Conservation (phyloP, 2,797 vertebrate genomes). For the Coilia nasus region DNA sequence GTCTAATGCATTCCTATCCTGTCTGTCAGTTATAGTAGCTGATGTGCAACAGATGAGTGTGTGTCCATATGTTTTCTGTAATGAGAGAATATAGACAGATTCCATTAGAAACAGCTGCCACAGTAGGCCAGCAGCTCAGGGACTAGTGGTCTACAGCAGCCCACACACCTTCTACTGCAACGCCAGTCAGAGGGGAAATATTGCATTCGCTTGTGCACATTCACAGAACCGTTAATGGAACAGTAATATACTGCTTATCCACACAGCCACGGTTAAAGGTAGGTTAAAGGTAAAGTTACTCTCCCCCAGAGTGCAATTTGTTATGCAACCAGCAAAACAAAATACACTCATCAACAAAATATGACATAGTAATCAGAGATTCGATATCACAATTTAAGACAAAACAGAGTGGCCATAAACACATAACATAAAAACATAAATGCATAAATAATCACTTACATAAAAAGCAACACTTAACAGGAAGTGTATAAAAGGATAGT, state of each 20-base stretch:
- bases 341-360: no score
- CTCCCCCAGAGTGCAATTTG: no score
- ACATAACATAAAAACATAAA: no score
- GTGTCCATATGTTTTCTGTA: conserved; percentile 73
- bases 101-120: conserved; percentile 77
- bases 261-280: neutral
- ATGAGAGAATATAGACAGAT: conserved; percentile 75
- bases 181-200: neutral
- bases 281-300: no score
- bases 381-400: no score
- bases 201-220: neutral
- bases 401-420: no score
- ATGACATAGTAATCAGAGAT: no score
- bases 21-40: conserved; percentile 66
- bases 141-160: neutral
- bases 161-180: neutral
- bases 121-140: conserved; percentile 76
- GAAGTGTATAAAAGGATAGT: no score
- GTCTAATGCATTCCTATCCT: neutral
- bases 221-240: neutral
- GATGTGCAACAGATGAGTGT: conserved; percentile 79
- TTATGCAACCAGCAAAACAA: no score
- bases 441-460: no score
- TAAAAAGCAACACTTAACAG: no score
- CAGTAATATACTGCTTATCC: neutral